Conservation (phyloP, 2,113 vertebrate genomes). For the Noturus placidus region DNA sequence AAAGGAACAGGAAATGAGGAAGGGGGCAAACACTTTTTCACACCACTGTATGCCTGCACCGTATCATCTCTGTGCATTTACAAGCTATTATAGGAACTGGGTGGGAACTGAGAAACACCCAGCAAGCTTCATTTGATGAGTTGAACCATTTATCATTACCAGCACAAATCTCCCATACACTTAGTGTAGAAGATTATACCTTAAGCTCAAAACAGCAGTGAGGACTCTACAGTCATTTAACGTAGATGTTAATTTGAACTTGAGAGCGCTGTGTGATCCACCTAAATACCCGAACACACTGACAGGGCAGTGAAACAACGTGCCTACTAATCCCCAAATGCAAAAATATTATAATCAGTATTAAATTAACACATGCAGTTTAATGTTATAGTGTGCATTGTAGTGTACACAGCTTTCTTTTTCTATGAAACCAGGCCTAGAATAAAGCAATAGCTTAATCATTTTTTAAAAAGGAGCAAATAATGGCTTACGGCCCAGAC, state of each 20-base stretch:
- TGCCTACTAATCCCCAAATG: constrained; percentile 6
- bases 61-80: constrained; percentile 13
- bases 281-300: constrained; percentile 28
- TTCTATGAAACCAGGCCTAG: background rate
- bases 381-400: no score
- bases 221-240: constrained; percentile 44
- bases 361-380: background rate
- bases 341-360: background rate
- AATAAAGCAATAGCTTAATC: background rate
- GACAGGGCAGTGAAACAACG: constrained; percentile 7
- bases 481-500: background rate
- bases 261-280: constrained; percentile 45
- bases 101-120: constrained; percentile 46
- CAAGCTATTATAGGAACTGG: constrained; percentile 43
- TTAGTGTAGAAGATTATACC: constrained; percentile 51
- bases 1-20: no score
- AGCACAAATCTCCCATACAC: constrained; percentile 23
- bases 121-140: constrained; percentile 35
- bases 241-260: constrained; percentile 38
- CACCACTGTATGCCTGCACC: constrained; percentile 1
- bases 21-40: no score
- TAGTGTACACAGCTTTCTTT: background rate
- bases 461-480: background rate
- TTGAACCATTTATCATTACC: constrained; percentile 45
- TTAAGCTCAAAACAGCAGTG: constrained; percentile 21